phyloP scores from a whole-genome alignment of 2,113 vertebrate genomes.

The Microcebus lehilahytsara region DNA sequence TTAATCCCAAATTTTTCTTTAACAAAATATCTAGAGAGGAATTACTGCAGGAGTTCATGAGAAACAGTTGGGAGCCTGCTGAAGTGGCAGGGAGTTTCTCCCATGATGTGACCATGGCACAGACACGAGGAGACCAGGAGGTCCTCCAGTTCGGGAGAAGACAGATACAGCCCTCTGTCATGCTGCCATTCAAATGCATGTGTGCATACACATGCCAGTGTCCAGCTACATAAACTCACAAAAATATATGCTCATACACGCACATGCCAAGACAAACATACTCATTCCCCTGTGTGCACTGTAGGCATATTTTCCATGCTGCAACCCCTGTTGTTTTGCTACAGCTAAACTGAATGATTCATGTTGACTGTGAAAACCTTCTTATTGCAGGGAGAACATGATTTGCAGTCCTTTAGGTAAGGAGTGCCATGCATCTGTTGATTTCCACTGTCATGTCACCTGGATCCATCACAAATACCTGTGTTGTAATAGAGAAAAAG shows the following conservation, averaged over 20 bases:
- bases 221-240: neutral
- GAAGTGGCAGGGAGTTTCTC: neutral
- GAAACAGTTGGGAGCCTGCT: neutral
- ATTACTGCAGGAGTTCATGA: neutral
- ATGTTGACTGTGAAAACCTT: constrained; percentile 1
- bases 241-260: neutral
- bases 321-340: neutral
- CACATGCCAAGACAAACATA: neutral
- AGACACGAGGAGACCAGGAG: neutral
- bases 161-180: neutral
- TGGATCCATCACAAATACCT: constrained; percentile 36
- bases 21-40: neutral
- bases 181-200: fast-evolving
- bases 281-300: neutral
- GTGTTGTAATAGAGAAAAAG: neutral
- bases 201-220: fast-evolving
- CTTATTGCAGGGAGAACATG: constrained; percentile 17
- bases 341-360: constrained; percentile 37
- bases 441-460: neutral
- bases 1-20: neutral
- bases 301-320: neutral
- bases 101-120: neutral
- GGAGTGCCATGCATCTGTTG: neutral
- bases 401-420: constrained; percentile 37
- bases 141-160: neutral